Evolutionary conservation across 1,140 invertebrate species (phyloP).

Genomic region (Branchinecta lynchi): DNA sequence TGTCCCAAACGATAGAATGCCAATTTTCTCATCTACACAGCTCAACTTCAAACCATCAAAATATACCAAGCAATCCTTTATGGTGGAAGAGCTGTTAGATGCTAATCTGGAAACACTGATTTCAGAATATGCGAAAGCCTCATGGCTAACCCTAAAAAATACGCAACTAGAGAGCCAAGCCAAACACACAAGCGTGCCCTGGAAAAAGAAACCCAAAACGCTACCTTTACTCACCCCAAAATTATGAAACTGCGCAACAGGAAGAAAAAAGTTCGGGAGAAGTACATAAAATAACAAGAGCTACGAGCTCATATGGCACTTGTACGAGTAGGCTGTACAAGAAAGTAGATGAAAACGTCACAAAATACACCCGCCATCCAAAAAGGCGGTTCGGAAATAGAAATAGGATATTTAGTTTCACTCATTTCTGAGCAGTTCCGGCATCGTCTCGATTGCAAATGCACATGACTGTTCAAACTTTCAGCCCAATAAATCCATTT

Average conservation of each 20-base stretch:
- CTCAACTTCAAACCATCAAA: slow-evolving; percentile 2
- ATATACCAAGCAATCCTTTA: neutral
- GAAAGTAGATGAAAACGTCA: no score
- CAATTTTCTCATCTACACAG: neutral
- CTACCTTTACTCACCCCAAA: neutral
- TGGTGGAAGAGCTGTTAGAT: neutral
- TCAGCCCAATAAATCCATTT: no score
- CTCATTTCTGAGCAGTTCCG: no score
- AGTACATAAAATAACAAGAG: neutral
- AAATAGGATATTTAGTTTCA: no score
- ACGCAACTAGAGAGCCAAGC: neutral
- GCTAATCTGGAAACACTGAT: slow-evolving; percentile 2
- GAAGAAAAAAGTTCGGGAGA: neutral
- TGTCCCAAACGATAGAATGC: neutral
- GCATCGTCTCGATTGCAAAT: no score
- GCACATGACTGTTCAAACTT: no score
- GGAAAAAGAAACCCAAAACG: slow-evolving; percentile 7
- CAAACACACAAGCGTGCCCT: neutral
- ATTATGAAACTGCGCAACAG: neutral
- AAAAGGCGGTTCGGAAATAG: no score
- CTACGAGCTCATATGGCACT: no score
- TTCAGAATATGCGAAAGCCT: neutral
- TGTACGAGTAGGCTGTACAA: no score
- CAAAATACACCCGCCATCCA: no score
- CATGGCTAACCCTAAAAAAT: slow-evolving; percentile 5